These are phyloP conservation scores for Cinclus mexicanus DNA, from an alignment of 2,113 vertebrate species.

Conservation along the genomic window DNA sequence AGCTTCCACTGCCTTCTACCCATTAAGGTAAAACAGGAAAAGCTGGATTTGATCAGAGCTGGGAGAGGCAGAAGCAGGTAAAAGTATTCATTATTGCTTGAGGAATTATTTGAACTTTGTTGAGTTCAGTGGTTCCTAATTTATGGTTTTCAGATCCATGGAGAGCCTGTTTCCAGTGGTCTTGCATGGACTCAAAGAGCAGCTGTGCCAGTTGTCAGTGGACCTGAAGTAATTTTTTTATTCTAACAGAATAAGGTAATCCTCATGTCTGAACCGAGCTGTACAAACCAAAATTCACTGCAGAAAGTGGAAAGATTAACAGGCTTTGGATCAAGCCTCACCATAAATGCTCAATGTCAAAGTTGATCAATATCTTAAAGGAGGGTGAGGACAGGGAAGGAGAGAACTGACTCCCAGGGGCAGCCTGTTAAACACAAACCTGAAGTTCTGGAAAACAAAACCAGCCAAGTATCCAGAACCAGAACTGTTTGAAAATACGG, in stretches of 20 bases:
- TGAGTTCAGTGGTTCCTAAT: neutral
- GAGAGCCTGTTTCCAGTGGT: neutral
- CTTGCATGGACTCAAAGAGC: neutral
- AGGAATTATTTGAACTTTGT: neutral
- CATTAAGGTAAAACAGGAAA: neutral
- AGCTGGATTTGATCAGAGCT: neutral
- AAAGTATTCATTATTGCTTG: neutral
- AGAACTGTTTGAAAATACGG: neutral
- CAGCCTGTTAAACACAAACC: neutral
- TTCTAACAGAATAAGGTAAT: neutral
- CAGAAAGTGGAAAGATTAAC: neutral
- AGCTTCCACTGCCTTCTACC: neutral
- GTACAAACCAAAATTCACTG: neutral
- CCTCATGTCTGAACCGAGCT: neutral
- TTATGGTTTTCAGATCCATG: neutral
- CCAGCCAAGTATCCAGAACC: neutral
- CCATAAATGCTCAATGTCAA: neutral
- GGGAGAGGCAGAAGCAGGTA: neutral
- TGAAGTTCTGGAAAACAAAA: neutral
- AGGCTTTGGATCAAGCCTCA: neutral
- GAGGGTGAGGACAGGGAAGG: neutral
- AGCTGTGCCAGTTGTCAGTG: neutral
- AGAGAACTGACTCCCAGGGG: neutral
- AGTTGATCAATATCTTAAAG: neutral
- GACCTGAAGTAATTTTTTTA: neutral